phyloP scores from a whole-genome alignment of 2,797 vertebrate genomes.

The Pantherophis vulpinus region DNA sequence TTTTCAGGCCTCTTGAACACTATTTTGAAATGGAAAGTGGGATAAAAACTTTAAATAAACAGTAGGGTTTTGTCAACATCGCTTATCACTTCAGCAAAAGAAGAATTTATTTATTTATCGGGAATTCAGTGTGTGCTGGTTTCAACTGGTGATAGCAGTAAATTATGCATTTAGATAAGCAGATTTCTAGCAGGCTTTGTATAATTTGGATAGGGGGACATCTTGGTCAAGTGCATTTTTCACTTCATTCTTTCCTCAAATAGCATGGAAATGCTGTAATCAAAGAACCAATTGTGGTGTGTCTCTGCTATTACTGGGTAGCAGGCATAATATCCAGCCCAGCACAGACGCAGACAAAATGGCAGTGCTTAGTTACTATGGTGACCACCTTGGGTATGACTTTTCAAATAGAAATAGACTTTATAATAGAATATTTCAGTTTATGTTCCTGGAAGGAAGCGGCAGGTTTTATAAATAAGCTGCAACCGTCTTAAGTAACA shows the following conservation, averaged over 20 bases:
- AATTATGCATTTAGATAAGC: not conserved
- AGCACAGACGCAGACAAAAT: not conserved
- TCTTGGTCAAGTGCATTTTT: not conserved
- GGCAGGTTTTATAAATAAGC: not conserved
- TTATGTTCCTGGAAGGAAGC: not conserved
- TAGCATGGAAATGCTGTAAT: not conserved
- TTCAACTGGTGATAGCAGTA: not conserved
- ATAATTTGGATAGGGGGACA: not conserved
- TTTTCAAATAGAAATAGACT: not conserved
- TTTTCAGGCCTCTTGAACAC: not conserved
- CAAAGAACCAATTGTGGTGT: not conserved
- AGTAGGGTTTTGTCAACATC: not conserved
- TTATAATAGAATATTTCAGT: not conserved
- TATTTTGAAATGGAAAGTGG: not conserved
- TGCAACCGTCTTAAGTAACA: not conserved
- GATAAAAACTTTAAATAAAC: not conserved
- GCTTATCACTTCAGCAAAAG: not conserved
- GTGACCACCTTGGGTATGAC: not conserved
- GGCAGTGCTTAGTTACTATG: conserved; percentile 11
- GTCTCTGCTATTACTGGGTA: not conserved
- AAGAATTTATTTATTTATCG: not conserved
- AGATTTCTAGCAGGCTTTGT: not conserved
- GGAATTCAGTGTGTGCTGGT: not conserved
- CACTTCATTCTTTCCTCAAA: not conserved
- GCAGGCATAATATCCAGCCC: not conserved